phyloP scores from a whole-genome alignment of 2,113 vertebrate genomes.

The Chrysemys picta region DNA sequence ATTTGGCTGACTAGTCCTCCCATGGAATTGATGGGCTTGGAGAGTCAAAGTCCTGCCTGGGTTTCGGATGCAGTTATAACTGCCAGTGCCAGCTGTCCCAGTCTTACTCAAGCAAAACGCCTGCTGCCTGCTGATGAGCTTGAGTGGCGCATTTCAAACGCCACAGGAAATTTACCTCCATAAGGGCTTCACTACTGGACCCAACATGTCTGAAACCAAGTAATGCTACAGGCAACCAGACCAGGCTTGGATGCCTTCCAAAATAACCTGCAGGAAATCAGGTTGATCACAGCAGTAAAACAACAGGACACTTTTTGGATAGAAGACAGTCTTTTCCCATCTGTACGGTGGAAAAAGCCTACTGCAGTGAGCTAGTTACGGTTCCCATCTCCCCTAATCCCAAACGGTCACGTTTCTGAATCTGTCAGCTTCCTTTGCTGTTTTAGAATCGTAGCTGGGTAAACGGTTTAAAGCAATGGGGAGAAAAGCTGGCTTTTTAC shows the following conservation, averaged over 20 bases:
- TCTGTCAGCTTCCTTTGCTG: not conserved
- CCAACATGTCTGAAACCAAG: not conserved
- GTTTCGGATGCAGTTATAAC: not conserved
- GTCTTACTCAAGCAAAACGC: not conserved
- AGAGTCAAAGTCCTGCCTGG: not conserved
- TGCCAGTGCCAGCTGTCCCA: not conserved
- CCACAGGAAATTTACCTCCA: not conserved
- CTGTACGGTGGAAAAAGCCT: not conserved
- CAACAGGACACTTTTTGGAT: rapidly evolving
- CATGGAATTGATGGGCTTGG: not conserved
- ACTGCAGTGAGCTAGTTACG: not conserved
- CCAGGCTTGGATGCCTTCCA: not conserved
- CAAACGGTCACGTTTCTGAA: not conserved
- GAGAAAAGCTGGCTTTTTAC: not conserved
- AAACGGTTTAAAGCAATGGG: not conserved
- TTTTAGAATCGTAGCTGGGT: not conserved
- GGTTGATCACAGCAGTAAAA: not conserved
- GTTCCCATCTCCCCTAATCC: not conserved
- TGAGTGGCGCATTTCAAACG: not conserved
- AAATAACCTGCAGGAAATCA: not conserved
- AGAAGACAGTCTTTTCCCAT: not conserved
- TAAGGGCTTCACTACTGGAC: not conserved
- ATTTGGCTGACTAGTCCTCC: not conserved
- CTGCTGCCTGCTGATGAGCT: not conserved
- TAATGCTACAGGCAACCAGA: not conserved